Percentiles rank a stretch among this genome's conserved stretches.
phyloP scores from a whole-genome alignment of 2,113 vertebrate genomes.

The Syrrhaptes paradoxus region DNA sequence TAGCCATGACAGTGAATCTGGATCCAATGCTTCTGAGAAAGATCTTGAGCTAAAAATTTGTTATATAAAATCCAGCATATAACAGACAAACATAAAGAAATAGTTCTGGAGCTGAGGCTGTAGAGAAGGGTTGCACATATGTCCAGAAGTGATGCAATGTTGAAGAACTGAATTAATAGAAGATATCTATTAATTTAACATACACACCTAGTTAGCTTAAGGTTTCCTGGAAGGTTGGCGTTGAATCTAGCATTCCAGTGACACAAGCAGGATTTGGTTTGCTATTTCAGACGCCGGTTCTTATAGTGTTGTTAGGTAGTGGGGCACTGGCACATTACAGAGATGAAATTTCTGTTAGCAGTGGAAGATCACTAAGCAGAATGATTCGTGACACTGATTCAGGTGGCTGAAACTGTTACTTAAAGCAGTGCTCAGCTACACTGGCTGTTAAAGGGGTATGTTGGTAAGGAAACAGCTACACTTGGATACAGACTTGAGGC shows the following conservation, averaged over 20 bases:
- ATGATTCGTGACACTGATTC: not conserved
- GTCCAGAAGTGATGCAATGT: rapidly evolving
- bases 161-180: not conserved
- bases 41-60: not conserved
- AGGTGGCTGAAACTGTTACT: not conserved
- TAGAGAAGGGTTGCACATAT: not conserved
- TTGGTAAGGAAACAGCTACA: not conserved
- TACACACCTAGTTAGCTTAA: not conserved
- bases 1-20: not conserved
- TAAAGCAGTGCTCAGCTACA: not conserved
- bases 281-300: not conserved
- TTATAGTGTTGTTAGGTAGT: not conserved
- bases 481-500: not conserved
- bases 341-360: not conserved
- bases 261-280: not conserved
- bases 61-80: not conserved
- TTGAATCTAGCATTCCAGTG: not conserved
- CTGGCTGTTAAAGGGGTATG: not conserved
- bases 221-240: not conserved
- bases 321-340: not conserved
- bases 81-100: not conserved
- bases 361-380: not conserved
- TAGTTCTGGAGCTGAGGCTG: not conserved
- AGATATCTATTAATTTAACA: not conserved
- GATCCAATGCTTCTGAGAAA: not conserved